These are phyloP conservation scores for Herpailurus yagouaroundi DNA, from an alignment of 2,113 vertebrate species.

Conservation along the genomic window DNA sequence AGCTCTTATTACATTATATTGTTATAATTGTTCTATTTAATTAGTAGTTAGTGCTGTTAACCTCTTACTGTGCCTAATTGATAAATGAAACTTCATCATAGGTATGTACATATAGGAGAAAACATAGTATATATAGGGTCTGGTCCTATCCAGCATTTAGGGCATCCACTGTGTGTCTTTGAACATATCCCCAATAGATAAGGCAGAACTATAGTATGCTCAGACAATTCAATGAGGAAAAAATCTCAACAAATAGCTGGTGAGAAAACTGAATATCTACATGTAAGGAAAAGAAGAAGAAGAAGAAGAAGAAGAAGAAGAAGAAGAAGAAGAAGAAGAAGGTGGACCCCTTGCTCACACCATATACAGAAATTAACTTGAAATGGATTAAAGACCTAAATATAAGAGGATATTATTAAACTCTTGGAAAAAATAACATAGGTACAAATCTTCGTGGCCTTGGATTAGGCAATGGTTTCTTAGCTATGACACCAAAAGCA, in stretches of 20 bases:
- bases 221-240: constrained; percentile 1
- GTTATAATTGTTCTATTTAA: not conserved
- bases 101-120: not conserved
- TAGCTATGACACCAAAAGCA: not conserved
- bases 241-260: not conserved
- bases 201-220: not conserved
- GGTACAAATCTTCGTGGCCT: not conserved
- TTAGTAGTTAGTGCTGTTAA: not conserved
- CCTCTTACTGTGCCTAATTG: not conserved
- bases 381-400: not conserved
- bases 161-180: not conserved
- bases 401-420: not conserved
- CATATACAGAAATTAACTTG: not conserved
- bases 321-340: not conserved
- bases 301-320: not conserved
- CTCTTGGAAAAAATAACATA: not conserved
- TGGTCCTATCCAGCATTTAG: not conserved
- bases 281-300: not conserved
- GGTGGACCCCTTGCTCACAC: not conserved
- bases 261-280: not conserved
- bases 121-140: not conserved
- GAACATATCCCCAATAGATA: not conserved
- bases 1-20: not conserved
- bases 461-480: not conserved
- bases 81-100: not conserved